Conservation (phyloP, 2,888 invertebrate species). For the Cosmia pyralina region DNA sequence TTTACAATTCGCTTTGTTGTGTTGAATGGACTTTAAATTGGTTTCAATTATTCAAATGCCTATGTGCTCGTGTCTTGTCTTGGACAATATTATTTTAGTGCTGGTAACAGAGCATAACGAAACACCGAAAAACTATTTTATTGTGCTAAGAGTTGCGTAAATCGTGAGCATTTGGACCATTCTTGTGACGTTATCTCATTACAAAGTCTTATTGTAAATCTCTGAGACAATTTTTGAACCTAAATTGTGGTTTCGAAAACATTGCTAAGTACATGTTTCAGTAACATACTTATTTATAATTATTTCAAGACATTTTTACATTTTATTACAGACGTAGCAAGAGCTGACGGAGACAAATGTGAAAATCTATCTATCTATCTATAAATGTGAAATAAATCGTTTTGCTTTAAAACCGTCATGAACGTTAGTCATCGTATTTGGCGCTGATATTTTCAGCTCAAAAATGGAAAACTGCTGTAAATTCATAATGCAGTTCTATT, state of each 20-base stretch:
- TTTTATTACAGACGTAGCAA: background rate
- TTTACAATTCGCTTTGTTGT: conserved; percentile 17
- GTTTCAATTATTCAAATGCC: conserved; percentile 40
- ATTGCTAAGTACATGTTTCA: background rate
- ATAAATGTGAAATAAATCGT: background rate
- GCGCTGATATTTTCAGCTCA: background rate
- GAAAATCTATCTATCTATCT: too few species aligned
- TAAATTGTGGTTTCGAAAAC: conserved; percentile 13
- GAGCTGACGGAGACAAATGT: background rate
- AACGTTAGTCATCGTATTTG: background rate
- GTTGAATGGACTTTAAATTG: conserved; percentile 6
- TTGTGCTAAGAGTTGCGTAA: conserved; percentile 47
- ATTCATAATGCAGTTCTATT: background rate
- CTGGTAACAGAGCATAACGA: conserved; percentile 56
- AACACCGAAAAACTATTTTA: conserved; percentile 37
- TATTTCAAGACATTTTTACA: conserved; percentile 1
- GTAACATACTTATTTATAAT: too few species aligned
- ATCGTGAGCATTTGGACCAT: conserved; percentile 38
- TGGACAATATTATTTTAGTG: conserved; percentile 35
- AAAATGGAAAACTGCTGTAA: background rate
- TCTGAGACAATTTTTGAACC: conserved; percentile 15
- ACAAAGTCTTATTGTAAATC: conserved; percentile 44
- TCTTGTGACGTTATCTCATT: conserved; percentile 44
- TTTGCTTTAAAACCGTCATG: background rate
- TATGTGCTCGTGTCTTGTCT: conserved; percentile 11